A percentile compares a stretch with the other conserved stretches of the same genome.
Conservation (phyloP, 2,888 invertebrate species). For the Drosophila lutescens region DNA sequence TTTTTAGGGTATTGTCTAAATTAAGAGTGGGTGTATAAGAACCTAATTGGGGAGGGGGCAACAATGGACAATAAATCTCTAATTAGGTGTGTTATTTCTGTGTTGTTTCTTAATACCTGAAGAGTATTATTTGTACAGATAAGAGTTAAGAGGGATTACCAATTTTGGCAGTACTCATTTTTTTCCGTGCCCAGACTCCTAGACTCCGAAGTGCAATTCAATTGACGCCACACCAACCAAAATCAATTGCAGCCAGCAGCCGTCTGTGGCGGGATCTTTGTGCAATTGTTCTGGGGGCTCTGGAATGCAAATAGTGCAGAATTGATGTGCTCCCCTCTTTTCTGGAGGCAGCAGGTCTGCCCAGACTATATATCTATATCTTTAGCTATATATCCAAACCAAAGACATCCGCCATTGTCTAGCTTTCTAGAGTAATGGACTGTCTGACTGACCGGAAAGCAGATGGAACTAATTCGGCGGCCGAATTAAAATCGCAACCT, state of each 20-base stretch:
- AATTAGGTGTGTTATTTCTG: background rate
- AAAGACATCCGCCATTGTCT: slow-evolving; percentile 17
- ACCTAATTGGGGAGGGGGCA: background rate
- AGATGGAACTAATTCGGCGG: slow-evolving; percentile 15
- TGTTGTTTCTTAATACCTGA: background rate
- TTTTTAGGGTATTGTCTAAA: background rate
- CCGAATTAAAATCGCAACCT: slow-evolving; percentile 14
- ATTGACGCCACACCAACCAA: slow-evolving; percentile 67
- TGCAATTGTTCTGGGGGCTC: slow-evolving; percentile 31
- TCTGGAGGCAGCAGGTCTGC: slow-evolving; percentile 46
- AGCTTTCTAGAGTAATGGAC: background rate
- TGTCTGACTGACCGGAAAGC: slow-evolving; percentile 13
- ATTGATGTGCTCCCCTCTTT: slow-evolving; percentile 21
- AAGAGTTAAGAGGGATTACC: background rate
- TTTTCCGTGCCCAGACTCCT: slow-evolving; percentile 36
- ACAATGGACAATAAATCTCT: background rate
- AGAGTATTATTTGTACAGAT: background rate
- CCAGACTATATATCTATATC: slow-evolving; percentile 9
- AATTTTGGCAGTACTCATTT: slow-evolving; percentile 6
- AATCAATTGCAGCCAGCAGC: slow-evolving; percentile 58
- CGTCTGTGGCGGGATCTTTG: slow-evolving; percentile 47
- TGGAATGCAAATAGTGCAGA: slow-evolving; percentile 58
- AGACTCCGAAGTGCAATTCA: slow-evolving; percentile 68
- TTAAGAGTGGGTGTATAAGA: background rate
- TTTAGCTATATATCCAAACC: slow-evolving; percentile 1